A percentile compares a stretch with the other conserved stretches of the same genome.
These are phyloP conservation scores for Macrochelys suwanniensis DNA, from an alignment of 2,797 vertebrate genomes.

Conservation along the genomic window DNA sequence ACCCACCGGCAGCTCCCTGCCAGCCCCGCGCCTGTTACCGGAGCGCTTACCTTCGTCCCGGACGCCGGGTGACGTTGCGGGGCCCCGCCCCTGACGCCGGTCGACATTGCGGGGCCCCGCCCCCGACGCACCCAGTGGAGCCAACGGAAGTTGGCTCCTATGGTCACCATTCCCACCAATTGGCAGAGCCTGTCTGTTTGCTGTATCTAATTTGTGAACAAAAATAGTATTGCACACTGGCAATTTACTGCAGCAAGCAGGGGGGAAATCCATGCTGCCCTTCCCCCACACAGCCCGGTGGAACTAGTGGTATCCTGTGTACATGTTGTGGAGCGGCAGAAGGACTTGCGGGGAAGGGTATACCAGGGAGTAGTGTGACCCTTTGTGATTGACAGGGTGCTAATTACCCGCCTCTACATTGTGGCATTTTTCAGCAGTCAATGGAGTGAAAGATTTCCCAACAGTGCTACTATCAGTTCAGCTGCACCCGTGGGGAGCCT, in stretches of 20 bases:
- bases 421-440: background rate
- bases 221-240: background rate
- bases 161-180: background rate
- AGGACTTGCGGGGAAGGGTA: background rate
- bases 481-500: background rate
- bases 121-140: too few species aligned
- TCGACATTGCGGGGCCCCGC: too few species aligned
- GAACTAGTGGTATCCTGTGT: background rate
- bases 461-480: background rate
- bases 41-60: too few species aligned
- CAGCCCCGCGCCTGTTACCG: too few species aligned
- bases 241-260: background rate
- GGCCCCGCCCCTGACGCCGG: too few species aligned
- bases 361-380: background rate
- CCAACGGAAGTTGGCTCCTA: too few species aligned
- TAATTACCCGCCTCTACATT: background rate
- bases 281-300: background rate
- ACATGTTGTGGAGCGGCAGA: background rate
- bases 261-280: background rate
- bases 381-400: background rate
- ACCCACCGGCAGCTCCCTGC: too few species aligned
- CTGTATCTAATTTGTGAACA: background rate
- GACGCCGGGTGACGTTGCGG: too few species aligned
- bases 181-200: background rate
- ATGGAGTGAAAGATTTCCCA: background rate